Evolutionary conservation across 2,113 vertebrate species (phyloP).

Genomic region (Suncus etruscus): DNA sequence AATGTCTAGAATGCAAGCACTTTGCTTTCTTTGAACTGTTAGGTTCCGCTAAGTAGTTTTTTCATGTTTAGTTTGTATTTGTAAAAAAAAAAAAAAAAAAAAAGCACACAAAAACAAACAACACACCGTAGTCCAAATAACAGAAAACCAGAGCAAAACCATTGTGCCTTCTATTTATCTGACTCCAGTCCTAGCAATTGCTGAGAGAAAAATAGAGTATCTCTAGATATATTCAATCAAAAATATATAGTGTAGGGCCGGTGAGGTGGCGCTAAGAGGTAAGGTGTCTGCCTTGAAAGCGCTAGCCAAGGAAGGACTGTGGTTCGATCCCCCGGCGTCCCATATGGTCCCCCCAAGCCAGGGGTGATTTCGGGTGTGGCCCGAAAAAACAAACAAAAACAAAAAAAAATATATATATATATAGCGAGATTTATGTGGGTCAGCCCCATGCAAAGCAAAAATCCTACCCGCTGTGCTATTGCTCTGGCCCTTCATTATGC

Average conservation of each 20-base stretch:
- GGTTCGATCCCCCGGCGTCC: too few species aligned
- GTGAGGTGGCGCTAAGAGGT: too few species aligned
- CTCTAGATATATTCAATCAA: slow-evolving; percentile 89
- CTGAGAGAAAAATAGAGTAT: slow-evolving; percentile 86
- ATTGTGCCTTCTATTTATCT: slow-evolving; percentile 94
- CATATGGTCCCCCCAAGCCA: too few species aligned
- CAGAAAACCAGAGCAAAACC: slow-evolving; percentile 87
- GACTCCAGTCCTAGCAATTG: slow-evolving; percentile 89
- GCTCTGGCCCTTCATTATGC: background rate
- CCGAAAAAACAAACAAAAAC: too few species aligned
- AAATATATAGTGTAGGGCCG: too few species aligned
- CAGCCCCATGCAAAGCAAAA: background rate
- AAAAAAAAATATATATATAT: too few species aligned
- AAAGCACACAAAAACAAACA: slow-evolving; percentile 63
- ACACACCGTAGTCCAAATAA: slow-evolving; percentile 39
- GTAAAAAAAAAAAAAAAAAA: slow-evolving; percentile 86
- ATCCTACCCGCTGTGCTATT: too few species aligned
- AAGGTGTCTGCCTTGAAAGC: too few species aligned
- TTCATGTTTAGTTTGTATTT: slow-evolving; percentile 92
- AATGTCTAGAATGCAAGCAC: slow-evolving; percentile 88
- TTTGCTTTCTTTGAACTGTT: slow-evolving; percentile 88
- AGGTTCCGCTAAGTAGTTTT: slow-evolving; percentile 88
- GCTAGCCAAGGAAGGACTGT: too few species aligned
- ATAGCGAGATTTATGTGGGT: too few species aligned
- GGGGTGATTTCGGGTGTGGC: too few species aligned